A percentile compares a stretch with the other conserved stretches of the same genome.
Conservation (phyloP, 2,888 invertebrate species). For the Pachliopta kotzebuea region DNA sequence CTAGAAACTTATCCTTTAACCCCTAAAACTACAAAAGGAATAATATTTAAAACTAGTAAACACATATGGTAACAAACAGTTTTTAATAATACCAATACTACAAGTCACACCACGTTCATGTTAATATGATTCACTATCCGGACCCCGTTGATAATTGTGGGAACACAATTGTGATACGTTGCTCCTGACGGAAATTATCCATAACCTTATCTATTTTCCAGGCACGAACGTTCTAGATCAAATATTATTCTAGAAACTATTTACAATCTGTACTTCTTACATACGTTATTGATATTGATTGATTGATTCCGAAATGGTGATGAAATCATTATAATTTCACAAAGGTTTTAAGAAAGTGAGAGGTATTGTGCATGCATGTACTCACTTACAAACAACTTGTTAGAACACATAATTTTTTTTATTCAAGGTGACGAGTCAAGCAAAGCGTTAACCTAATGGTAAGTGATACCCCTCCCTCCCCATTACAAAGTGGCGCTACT, state of each 20-base stretch:
- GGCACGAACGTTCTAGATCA: constrained; percentile 16
- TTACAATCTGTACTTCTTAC: constrained; percentile 22
- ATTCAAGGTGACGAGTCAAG: too few relatives aligned
- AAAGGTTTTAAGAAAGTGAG: too few relatives aligned
- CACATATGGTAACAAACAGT: background rate
- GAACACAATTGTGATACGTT: constrained; percentile 34
- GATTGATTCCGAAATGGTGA: too few relatives aligned
- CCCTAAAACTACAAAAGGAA: background rate
- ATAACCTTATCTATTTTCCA: constrained; percentile 30
- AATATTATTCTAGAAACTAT: constrained; percentile 17
- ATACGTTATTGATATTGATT: background rate
- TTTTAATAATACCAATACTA: constrained; percentile 5
- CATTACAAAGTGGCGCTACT: too few relatives aligned
- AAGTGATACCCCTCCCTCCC: too few relatives aligned
- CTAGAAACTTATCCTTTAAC: too few relatives aligned
- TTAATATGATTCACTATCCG: constrained; percentile 35
- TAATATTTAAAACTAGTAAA: background rate
- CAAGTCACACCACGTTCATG: constrained; percentile 2
- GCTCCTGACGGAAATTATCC: constrained; percentile 37
- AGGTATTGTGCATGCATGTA: too few relatives aligned
- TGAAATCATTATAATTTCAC: too few relatives aligned
- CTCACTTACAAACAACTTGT: too few relatives aligned
- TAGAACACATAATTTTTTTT: too few relatives aligned
- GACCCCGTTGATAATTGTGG: constrained; percentile 37
- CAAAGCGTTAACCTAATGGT: too few relatives aligned